Evolutionary conservation across 2,888 invertebrate species (phyloP), one percentile per base, ranked within the genome.

Genomic region (Arge pagana): DNA sequence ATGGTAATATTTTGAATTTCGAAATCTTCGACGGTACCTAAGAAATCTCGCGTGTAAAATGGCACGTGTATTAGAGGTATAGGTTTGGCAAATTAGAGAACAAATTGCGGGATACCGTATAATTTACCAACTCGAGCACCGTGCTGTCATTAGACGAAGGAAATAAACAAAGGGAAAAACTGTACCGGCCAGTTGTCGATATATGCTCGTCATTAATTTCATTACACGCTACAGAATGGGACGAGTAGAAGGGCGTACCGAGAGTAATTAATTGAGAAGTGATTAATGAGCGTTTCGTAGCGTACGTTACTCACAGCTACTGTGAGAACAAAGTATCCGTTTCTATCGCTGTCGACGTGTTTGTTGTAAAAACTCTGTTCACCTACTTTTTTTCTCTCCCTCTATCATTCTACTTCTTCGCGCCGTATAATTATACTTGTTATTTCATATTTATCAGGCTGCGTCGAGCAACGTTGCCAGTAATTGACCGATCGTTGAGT

Each of bases 271-370:
- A 45, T 45, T 33, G 23, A 33, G 33, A 33, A 45, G 35, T 45
- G 45, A 45, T 45, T 45, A 45, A 45, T 45, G 45, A 18, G 35
- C 33, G 23, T n/a, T n/a, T n/a, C 26, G 6, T 7, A 31, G 21
- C 10, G 11, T 33, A 8, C 19, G 28, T 30, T 42, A 10, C 11
- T 5, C 11, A 8, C 30, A 13, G 42, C 42, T 42, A 42, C 42
- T 42, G 42, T 42, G 28, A 42, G 42, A 42, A 42, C 42, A 42
- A 42, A 45, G 31, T 45, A 45, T 45, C n/a, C n/a, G n/a, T n/a
- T 15, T 33, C 15, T 45, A 31, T 45, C 18, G 16, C 33, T 31
- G 21, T 21, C 33, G 28, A 23, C 45, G 30, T n/a, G 8, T 42
- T 33, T 33, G n/a, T 31, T 11, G 13, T 18, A 30, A 42, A 42